phyloP scores from a whole-genome alignment of 2,888 invertebrate genomes.

The Nomada lathburiana region DNA sequence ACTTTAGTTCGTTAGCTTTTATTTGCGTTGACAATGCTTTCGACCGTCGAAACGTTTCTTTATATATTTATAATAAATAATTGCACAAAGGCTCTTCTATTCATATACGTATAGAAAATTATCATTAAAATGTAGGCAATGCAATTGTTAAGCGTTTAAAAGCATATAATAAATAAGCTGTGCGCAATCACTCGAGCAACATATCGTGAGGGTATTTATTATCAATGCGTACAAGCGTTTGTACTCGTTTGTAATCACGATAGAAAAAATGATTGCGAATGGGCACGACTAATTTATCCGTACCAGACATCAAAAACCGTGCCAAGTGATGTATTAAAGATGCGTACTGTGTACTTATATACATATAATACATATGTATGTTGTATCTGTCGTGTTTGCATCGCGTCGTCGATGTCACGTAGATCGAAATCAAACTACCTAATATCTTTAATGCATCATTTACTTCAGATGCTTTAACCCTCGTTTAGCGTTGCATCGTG shows the following conservation, averaged over 20 bases:
- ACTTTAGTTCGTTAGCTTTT: constrained; percentile 1
- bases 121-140: neutral
- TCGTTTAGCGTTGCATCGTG: constrained; percentile 18
- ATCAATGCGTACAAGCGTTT: constrained; percentile 41
- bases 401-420: constrained; percentile 18
- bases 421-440: constrained; percentile 33
- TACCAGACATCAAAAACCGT: constrained; percentile 70
- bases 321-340: constrained; percentile 78
- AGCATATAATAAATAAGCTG: neutral
- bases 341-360: constrained; percentile 20
- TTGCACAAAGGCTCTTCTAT: constrained; percentile 10
- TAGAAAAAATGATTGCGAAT: constrained; percentile 36
- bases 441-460: constrained; percentile 57
- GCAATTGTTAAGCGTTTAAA: constrained; percentile 11
- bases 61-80: constrained; percentile 7
- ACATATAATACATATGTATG: neutral
- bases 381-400: constrained; percentile 37
- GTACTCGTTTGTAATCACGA: constrained; percentile 34
- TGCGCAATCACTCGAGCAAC: constrained; percentile 32
- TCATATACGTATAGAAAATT: constrained; percentile 12
- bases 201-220: constrained; percentile 49
- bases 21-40: constrained; percentile 14
- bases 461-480: constrained; percentile 22
- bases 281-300: constrained; percentile 36
- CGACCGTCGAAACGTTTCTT: constrained; percentile 34